These are phyloP conservation scores for Anguilla rostrata DNA, from an alignment of 2,113 vertebrate genomes.

Conservation along the genomic window DNA sequence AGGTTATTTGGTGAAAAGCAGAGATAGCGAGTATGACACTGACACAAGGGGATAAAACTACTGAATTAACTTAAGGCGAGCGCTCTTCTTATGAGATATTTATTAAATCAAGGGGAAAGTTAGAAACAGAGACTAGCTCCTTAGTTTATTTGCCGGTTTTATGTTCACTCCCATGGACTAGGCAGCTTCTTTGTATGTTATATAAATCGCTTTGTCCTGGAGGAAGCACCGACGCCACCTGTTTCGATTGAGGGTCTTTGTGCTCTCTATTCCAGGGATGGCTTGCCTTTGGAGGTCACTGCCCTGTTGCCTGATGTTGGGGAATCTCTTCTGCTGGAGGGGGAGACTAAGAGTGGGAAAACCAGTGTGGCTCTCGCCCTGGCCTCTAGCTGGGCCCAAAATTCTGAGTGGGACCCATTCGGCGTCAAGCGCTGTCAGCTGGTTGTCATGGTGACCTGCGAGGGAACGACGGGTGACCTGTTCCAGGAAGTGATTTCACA, in stretches of 20 bases:
- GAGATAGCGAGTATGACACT: background rate
- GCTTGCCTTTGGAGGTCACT: slow-evolving; percentile 25
- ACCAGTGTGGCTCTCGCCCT: slow-evolving; percentile 39
- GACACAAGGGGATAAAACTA: too few species aligned
- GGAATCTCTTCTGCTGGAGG: slow-evolving; percentile 45
- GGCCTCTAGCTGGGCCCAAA: slow-evolving; percentile 45
- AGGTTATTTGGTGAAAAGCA: background rate
- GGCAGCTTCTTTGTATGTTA: too few species aligned
- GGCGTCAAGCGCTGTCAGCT: slow-evolving; percentile 21
- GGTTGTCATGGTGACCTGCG: slow-evolving; percentile 42
- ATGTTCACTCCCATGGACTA: too few species aligned
- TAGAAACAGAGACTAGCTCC: too few species aligned
- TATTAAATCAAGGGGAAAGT: too few species aligned
- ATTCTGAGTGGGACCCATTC: background rate
- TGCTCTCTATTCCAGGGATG: slow-evolving; percentile 43
- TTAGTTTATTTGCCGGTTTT: too few species aligned
- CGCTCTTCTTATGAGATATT: too few species aligned
- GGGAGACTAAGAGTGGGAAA: slow-evolving; percentile 42
- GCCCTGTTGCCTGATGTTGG: slow-evolving; percentile 42
- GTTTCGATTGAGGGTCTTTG: background rate
- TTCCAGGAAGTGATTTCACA: slow-evolving; percentile 44
- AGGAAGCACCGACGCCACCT: too few species aligned
- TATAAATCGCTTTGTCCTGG: too few species aligned
- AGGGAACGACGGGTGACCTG: slow-evolving; percentile 20
- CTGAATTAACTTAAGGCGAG: too few species aligned